Evolutionary conservation across 2,797 vertebrate genomes (phyloP), one percentile per base, ranked within the genome.

Genomic region (Enteromius unitaeniatus): DNA sequence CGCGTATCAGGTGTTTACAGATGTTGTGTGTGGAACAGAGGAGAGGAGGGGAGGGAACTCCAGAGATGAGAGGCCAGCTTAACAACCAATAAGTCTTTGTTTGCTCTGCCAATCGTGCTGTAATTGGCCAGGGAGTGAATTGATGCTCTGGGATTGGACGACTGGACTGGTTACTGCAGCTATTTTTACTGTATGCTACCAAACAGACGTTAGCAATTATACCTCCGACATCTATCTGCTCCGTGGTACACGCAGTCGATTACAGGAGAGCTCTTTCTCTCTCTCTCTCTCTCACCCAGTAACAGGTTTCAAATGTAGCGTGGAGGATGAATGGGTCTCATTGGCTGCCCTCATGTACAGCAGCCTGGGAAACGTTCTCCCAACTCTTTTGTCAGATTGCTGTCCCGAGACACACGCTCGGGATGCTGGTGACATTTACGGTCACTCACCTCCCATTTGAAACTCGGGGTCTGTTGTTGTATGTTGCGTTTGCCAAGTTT

Each of bases 1-100:
- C 93, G 92, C 93, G 92, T 96, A 97, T 98, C 97, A 97, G 97
- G 97, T 97, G 96, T 97, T 97, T 96, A 95, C 96, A 96, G 94
- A 97, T 95, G 94, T 95, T 92, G 92, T 92, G 89, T 90, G 91
- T 73, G 82, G 79, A 92, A 88, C 85, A 84, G 88, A 67, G 75
- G 87, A 84, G 88, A 67, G 75, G 87, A 81, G 68, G 47, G 82
- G 77, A 86, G 80, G 83, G 77, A 23, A 89, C 82, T 81, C 88
- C 86, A 89, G 88, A 95, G 94, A 93, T 92, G 93, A 96, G 96
- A 94, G 91, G 89, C 93, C 90, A 86, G 87, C 93, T 95, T 95
- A 96, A 95, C 92, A 92, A 92, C 91, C 95, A 95, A 92, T 97
- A 97, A 97, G 96, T 95, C 95, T 95, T 95, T 97, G 96, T 97